Evolutionary conservation across 2,797 vertebrate species (phyloP), one percentile per base, ranked within the genome.

Genomic region (Chelon labrosus): DNA sequence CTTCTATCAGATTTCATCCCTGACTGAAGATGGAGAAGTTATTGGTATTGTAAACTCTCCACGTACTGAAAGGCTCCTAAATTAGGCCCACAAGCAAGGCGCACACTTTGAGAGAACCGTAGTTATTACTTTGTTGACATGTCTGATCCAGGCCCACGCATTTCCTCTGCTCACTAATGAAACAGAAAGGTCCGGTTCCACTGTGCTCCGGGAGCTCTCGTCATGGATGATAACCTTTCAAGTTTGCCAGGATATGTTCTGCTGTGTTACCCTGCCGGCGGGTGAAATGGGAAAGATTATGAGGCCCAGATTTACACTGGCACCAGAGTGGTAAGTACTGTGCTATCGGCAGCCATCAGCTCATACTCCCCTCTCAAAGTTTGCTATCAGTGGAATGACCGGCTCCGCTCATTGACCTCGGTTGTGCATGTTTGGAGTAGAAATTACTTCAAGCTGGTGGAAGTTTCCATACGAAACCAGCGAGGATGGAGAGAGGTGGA

Each of bases 361-460:
- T 74, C 69, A 41, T 66, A 27, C 55, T 68, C 65, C 46, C 16
- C 65, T 77, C 66, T 78, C 54, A 27, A 58, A 70, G 70, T 83
- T 80, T 49, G 66, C 68, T 73, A 78, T 86, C 74, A 52, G 60
- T 56, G 64, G 68, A 89, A 82, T 44, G 72, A 77, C 52, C 64
- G 1, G 55, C 60, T 85, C 65, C 71, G 37, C 67, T 80, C 49
- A 22, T 11, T 51, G 70, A 85, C 57, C 68, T 49, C 2, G 16
- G 47, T 50, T 59, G 22, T 69, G 75, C 37, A 38, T 66, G 74
- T 60, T 70, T 39, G 56, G 56, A 70, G 65, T 56, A 10, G 39
- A 73, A 86, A 87, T 89, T 79, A 62, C 73, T 85, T 82, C 58
- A 82, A 80, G 76, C 74, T 85, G 79, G 63, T 68, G 72, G 57